phyloP scores from a whole-genome alignment of 2,888 invertebrate genomes.

The Cantharis nigra region DNA sequence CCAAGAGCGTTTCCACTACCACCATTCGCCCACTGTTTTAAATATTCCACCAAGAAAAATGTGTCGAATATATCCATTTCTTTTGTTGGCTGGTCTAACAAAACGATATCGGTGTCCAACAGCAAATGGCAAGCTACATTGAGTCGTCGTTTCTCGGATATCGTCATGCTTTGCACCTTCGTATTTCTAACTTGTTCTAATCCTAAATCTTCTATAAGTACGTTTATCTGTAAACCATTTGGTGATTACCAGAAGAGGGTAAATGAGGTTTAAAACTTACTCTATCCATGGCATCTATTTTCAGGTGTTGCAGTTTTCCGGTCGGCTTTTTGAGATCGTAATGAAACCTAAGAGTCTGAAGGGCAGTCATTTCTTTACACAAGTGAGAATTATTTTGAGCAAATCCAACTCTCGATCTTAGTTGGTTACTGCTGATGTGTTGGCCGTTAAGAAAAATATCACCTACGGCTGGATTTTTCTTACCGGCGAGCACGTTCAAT shows the following conservation, averaged over 20 bases:
- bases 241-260: background rate
- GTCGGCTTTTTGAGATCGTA: conserved; percentile 72
- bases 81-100: conserved; percentile 85
- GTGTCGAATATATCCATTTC: conserved; percentile 95
- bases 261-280: conserved; percentile 55
- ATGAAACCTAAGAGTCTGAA: conserved; percentile 85
- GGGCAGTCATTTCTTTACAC: conserved; percentile 87
- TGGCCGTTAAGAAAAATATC: conserved; percentile 89
- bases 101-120: conserved; percentile 82
- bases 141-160: conserved; percentile 84
- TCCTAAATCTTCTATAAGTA: conserved; percentile 89
- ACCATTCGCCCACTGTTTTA: conserved; percentile 83
- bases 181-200: conserved; percentile 88
- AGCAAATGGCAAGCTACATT: conserved; percentile 89
- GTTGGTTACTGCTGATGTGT: conserved; percentile 70
- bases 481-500: conserved; percentile 83
- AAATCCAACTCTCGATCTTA: conserved; percentile 76
- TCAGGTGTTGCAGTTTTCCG: conserved; percentile 64
- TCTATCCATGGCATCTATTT: conserved; percentile 75
- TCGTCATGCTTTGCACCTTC: conserved; percentile 81
- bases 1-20: conserved; percentile 53
- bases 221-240: conserved; percentile 70
- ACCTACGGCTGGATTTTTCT: conserved; percentile 64
- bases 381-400: conserved; percentile 76
- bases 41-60: conserved; percentile 91